Conservation (phyloP, 2,797 vertebrate species). For the Periophthalmus magnuspinnatus region DNA sequence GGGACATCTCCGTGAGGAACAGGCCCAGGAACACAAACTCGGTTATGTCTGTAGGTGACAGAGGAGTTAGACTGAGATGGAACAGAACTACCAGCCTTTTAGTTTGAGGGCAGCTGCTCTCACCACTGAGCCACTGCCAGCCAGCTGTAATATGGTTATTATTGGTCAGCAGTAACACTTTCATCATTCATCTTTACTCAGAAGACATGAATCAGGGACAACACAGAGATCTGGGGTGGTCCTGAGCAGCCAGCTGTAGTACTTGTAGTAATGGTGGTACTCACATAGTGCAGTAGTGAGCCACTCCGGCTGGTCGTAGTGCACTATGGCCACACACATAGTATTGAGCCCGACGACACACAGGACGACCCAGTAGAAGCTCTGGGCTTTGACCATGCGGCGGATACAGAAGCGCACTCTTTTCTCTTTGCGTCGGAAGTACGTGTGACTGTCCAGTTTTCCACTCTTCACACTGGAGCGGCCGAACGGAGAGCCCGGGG, state of each 20-base stretch:
- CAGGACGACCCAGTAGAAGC: slow-evolving; percentile 96
- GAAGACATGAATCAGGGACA: too few relatives aligned
- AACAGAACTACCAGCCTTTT: too few relatives aligned
- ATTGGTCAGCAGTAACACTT: too few relatives aligned
- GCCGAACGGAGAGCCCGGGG: slow-evolving; percentile 89
- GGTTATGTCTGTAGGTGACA: slow-evolving; percentile 63
- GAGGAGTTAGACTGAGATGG: not conserved
- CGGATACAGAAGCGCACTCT: slow-evolving; percentile 94
- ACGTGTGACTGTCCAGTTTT: slow-evolving; percentile 90
- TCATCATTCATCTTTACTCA: too few relatives aligned
- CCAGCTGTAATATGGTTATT: too few relatives aligned
- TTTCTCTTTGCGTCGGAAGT: slow-evolving; percentile 95
- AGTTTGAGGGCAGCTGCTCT: too few relatives aligned
- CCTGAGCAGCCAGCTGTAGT: too few relatives aligned
- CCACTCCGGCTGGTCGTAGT: slow-evolving; percentile 91
- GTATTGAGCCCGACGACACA: slow-evolving; percentile 97
- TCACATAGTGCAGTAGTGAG: slow-evolving; percentile 90
- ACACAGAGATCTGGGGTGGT: too few relatives aligned
- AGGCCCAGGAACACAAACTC: slow-evolving; percentile 97
- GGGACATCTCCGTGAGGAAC: slow-evolving; percentile 93
- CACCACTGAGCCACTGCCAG: too few relatives aligned
- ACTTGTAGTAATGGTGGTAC: slow-evolving; percentile 48
- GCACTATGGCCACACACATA: slow-evolving; percentile 92
- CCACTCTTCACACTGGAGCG: slow-evolving; percentile 89
- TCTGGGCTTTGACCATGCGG: slow-evolving; percentile 96